Evolutionary conservation across 1,140 invertebrate species (phyloP).

Genomic region (Leptopilina clavipes): DNA sequence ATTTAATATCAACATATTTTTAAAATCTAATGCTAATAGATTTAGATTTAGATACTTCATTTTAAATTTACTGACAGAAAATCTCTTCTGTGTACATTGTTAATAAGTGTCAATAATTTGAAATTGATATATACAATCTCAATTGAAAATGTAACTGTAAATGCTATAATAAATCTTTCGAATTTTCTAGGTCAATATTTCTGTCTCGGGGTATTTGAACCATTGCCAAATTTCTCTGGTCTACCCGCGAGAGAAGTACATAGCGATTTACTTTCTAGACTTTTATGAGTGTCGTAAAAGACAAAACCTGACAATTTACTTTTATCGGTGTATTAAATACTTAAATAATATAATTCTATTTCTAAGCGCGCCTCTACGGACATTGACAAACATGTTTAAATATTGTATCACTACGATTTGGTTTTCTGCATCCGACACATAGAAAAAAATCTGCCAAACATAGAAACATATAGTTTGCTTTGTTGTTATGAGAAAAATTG

Average conservation of each 20-base stretch:
- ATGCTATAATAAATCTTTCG: background rate
- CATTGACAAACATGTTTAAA: background rate
- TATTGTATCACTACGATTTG: no score
- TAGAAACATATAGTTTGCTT: no score
- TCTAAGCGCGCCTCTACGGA: background rate
- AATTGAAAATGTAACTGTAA: background rate
- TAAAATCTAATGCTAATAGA: no score
- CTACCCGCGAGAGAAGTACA: slow-evolving; percentile 5
- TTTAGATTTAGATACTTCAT: no score
- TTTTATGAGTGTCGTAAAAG: slow-evolving; percentile 20
- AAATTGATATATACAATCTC: background rate
- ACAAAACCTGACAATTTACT: background rate
- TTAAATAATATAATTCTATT: background rate
- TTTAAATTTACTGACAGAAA: no score
- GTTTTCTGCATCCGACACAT: no score
- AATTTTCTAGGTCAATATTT: slow-evolving; percentile 33
- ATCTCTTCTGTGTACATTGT: no score
- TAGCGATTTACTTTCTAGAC: slow-evolving; percentile 16
- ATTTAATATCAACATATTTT: no score
- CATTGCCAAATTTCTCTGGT: slow-evolving; percentile 17
- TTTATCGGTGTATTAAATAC: background rate
- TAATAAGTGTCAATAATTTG: no score
- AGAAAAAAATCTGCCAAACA: no score
- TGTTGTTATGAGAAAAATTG: no score
- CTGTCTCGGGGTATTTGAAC: slow-evolving; percentile 15